Evolutionary conservation across 2,888 invertebrate species (phyloP).

Genomic region (Eustalomyia histrio): DNA sequence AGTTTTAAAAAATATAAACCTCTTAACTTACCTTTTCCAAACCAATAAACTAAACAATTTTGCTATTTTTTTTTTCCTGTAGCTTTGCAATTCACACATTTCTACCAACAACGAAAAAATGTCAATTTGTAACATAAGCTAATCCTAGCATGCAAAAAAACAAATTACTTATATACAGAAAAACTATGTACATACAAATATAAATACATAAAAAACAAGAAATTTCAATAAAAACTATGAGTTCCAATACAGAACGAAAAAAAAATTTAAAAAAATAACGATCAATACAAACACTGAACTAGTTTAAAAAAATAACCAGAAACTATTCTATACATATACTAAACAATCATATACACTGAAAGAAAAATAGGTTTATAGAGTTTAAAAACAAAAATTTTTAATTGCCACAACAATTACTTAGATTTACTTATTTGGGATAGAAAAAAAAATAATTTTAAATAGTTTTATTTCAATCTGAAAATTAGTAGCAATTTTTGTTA

Average conservation of each 20-base stretch:
- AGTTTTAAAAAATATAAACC: slow-evolving; percentile 17
- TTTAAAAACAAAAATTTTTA: too few relatives aligned
- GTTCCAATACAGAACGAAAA: not conserved
- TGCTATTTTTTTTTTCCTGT: slow-evolving; percentile 3
- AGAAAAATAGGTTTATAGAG: too few relatives aligned
- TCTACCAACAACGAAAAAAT: slow-evolving; percentile 35
- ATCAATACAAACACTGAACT: slow-evolving; percentile 41
- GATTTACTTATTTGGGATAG: too few relatives aligned
- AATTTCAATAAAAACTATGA: slow-evolving; percentile 7
- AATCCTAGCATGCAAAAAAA: slow-evolving; percentile 40
- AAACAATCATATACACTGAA: not conserved
- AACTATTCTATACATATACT: not conserved
- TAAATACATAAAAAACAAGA: not conserved
- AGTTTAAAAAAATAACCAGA: slow-evolving; percentile 9
- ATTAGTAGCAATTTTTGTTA: too few relatives aligned
- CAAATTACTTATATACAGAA: not conserved
- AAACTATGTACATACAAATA: slow-evolving; percentile 5
- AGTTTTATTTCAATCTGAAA: too few relatives aligned
- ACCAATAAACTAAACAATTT: slow-evolving; percentile 28
- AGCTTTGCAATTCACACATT: slow-evolving; percentile 51
- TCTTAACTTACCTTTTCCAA: slow-evolving; percentile 19
- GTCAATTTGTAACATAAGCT: slow-evolving; percentile 45
- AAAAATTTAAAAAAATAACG: slow-evolving; percentile 25
- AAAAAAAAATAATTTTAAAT: too few relatives aligned
- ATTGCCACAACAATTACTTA: too few relatives aligned